Evolutionary conservation across 2,113 vertebrate species (phyloP).

Genomic region (Riparia riparia): DNA sequence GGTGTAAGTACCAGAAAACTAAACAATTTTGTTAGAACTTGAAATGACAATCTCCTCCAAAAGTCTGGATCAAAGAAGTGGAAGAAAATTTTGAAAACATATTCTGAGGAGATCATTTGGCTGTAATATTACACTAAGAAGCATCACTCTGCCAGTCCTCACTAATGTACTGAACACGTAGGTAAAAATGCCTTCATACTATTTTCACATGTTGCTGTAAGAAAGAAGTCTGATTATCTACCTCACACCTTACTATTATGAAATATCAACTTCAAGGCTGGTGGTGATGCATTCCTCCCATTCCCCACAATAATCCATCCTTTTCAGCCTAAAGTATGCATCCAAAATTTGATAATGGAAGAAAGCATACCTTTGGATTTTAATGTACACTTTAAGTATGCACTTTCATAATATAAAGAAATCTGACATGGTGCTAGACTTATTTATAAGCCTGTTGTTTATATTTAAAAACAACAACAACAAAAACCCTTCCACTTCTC

Average conservation of each 20-base stretch:
- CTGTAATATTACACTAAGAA: background rate
- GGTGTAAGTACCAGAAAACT: background rate
- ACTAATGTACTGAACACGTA: background rate
- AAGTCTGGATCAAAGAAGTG: background rate
- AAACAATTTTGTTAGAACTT: background rate
- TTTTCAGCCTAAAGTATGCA: background rate
- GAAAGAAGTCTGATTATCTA: background rate
- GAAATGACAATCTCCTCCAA: background rate
- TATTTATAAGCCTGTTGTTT: background rate
- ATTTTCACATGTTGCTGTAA: background rate
- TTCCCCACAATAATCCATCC: background rate
- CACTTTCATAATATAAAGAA: background rate
- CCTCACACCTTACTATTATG: background rate
- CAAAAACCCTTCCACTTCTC: background rate
- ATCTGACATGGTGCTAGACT: background rate
- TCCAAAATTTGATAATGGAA: background rate
- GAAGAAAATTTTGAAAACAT: background rate
- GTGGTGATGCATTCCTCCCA: background rate
- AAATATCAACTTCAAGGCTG: background rate
- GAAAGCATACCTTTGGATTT: background rate
- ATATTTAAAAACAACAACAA: background rate
- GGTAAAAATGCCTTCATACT: background rate
- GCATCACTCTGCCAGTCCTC: background rate
- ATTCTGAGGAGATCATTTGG: background rate
- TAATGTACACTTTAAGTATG: background rate